Evolutionary conservation across 2,888 invertebrate species (phyloP).

Genomic region (Tholera decimalis): DNA sequence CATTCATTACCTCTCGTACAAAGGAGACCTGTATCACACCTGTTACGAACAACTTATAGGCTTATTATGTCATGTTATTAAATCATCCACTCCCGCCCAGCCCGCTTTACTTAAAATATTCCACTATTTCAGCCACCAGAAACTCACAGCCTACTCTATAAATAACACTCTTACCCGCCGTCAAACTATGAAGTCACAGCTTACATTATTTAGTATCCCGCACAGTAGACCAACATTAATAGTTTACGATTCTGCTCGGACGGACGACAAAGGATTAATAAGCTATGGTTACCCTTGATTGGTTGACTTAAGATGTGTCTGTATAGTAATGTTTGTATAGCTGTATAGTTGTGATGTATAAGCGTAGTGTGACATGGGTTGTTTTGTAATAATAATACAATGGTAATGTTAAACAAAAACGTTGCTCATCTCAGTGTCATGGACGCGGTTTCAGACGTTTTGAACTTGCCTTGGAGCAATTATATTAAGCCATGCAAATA

Average conservation of each 20-base stretch:
- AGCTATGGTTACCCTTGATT: conserved; percentile 13
- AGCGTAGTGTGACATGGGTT: neutral
- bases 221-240: conserved; percentile 12
- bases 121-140: neutral
- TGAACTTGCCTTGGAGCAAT: no score
- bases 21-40: no score
- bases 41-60: no score
- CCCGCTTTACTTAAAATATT: neutral
- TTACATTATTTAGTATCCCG: conserved; percentile 23
- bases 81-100: neutral
- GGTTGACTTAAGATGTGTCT: conserved; percentile 3
- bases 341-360: conserved; percentile 2
- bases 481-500: no score
- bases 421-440: no score
- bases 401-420: no score
- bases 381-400: no score
- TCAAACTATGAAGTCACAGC: conserved; percentile 18
- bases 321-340: neutral
- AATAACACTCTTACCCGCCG: conserved; percentile 26
- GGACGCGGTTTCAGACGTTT: no score
- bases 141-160: conserved; percentile 3
- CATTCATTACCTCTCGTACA: no score
- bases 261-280: conserved; percentile 29
- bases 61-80: no score
- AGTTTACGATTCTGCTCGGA: conserved; percentile 31